Percentiles rank a stretch among this genome's conserved stretches.
Evolutionary conservation across 1,140 invertebrate genomes (phyloP).

Genomic region (Hylaeus volcanicus): DNA sequence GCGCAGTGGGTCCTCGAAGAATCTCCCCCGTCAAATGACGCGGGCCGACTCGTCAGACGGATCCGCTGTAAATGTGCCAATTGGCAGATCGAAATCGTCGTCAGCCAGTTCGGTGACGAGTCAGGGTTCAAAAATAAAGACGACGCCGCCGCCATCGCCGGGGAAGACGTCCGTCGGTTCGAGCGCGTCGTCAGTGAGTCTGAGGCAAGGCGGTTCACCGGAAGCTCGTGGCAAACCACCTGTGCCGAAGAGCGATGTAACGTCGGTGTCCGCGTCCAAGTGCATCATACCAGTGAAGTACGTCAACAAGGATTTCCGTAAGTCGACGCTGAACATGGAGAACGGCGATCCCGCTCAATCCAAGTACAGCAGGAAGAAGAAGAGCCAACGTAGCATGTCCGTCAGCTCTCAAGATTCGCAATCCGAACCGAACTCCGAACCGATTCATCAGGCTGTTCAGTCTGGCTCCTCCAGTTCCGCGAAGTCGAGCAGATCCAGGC

Average conservation of each 20-base stretch:
- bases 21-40: slow-evolving; percentile 71
- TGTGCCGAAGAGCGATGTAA: slow-evolving; percentile 74
- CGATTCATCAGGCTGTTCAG: slow-evolving; percentile 39
- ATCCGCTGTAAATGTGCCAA: slow-evolving; percentile 75
- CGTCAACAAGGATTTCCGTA: slow-evolving; percentile 88
- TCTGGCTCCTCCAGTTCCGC: slow-evolving; percentile 46
- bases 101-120: slow-evolving; percentile 75
- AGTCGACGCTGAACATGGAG: slow-evolving; percentile 88
- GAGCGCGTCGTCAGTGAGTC: slow-evolving; percentile 66
- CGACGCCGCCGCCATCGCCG: slow-evolving; percentile 60
- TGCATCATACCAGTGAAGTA: slow-evolving; percentile 74
- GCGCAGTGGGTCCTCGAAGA: slow-evolving; percentile 68
- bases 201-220: slow-evolving; percentile 67
- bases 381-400: slow-evolving; percentile 70
- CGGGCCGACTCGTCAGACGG: slow-evolving; percentile 69
- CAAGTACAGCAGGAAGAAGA: slow-evolving; percentile 70
- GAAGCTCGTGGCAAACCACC: slow-evolving; percentile 78
- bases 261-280: slow-evolving; percentile 65
- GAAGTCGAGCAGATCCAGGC: slow-evolving; percentile 59
- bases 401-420: slow-evolving; percentile 74
- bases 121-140: slow-evolving; percentile 77
- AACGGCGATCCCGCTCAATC: slow-evolving; percentile 73
- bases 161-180: slow-evolving; percentile 48
- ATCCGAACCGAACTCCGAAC: slow-evolving; percentile 67
- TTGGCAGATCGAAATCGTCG: slow-evolving; percentile 76